These are phyloP conservation scores for Steatocranus sp. DNA, from an alignment of 2,797 vertebrate species.

Conservation along the genomic window DNA sequence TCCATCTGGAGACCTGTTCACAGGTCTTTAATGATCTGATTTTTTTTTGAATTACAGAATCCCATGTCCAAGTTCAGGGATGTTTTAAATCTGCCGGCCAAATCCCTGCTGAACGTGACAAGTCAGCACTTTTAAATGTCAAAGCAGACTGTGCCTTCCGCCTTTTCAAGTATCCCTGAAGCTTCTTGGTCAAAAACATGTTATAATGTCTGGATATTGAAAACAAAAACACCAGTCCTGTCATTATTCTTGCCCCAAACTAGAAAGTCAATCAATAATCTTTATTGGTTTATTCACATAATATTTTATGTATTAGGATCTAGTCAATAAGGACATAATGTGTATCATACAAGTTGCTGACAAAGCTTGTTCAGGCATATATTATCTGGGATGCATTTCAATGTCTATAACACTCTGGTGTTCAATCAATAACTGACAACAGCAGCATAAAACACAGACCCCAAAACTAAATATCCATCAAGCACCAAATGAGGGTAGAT, in stretches of 20 bases:
- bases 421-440: slow-evolving; percentile 18
- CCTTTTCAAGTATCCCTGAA: slow-evolving; percentile 14
- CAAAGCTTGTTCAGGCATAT: neutral
- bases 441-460: neutral
- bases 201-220: slow-evolving; percentile 5
- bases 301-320: slow-evolving; percentile 25
- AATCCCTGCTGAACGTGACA: slow-evolving; percentile 21
- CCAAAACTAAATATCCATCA: neutral
- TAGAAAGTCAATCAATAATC: slow-evolving; percentile 11
- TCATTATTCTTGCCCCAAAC: neutral
- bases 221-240: slow-evolving; percentile 22
- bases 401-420: slow-evolving; percentile 10
- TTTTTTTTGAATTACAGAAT: slow-evolving; percentile 17
- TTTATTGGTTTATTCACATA: slow-evolving; percentile 2
- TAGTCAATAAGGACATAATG: slow-evolving; percentile 7
- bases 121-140: slow-evolving; percentile 50
- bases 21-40: slow-evolving; percentile 25
- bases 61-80: slow-evolving; percentile 21
- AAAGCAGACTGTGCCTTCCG: neutral
- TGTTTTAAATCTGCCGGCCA: neutral
- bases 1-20: slow-evolving; percentile 8
- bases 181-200: neutral
- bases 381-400: neutral
- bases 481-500: neutral
- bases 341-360: neutral